Conservation (phyloP, 2,888 invertebrate species). For the Choristoneura rosaceana region DNA sequence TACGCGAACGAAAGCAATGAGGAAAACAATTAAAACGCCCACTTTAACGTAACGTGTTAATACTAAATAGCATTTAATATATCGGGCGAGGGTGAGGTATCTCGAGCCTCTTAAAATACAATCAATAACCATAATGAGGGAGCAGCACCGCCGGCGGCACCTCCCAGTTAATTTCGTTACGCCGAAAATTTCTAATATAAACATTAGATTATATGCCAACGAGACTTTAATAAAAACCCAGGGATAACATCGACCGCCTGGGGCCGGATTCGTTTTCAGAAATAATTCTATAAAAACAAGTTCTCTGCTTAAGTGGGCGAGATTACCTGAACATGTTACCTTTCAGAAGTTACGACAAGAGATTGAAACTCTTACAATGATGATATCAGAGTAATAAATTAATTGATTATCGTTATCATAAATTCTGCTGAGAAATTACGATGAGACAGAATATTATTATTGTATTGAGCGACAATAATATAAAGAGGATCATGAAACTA, state of each 20-base stretch:
- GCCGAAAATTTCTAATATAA: conserved; percentile 47
- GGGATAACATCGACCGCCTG: conserved; percentile 50
- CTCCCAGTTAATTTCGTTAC: conserved; percentile 45
- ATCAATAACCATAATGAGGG: conserved; percentile 57
- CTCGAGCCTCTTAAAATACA: conserved; percentile 57
- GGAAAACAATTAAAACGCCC: conserved; percentile 36
- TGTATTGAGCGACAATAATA: too few species aligned
- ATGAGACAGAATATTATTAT: too few species aligned
- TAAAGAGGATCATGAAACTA: too few species aligned
- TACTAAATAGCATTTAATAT: conserved; percentile 41
- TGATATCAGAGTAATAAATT: too few species aligned
- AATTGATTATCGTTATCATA: too few species aligned
- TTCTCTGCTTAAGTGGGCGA: conserved; percentile 47
- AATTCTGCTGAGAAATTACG: too few species aligned
- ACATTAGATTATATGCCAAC: conserved; percentile 35
- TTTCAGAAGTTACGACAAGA: not conserved
- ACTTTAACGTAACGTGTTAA: conserved; percentile 26
- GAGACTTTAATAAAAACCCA: conserved; percentile 40
- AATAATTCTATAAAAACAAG: conserved; percentile 56
- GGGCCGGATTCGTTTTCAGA: conserved; percentile 51
- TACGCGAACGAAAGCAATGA: conserved; percentile 14
- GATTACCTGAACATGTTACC: not conserved
- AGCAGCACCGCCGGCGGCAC: conserved; percentile 39
- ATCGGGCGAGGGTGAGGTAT: conserved; percentile 49
- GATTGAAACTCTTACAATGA: not conserved